Percentiles rank a stretch among this genome's conserved stretches.
phyloP scores from a whole-genome alignment of 2,113 vertebrate species.

The Anarrhichthys ocellatus region DNA sequence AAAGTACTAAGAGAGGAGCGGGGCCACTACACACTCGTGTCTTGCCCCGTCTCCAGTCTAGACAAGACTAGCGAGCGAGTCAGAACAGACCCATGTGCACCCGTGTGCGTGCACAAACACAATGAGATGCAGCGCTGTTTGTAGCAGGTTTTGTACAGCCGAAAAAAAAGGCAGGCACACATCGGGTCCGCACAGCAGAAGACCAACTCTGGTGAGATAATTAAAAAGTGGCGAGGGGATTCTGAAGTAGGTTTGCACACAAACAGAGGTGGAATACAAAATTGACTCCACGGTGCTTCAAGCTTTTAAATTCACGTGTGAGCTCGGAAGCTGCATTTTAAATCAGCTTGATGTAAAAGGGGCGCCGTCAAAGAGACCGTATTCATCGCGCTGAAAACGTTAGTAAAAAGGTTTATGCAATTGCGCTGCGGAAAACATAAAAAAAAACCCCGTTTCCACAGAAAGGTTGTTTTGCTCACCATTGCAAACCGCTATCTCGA shows the following conservation, averaged over 20 bases:
- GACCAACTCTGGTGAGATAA: conserved; percentile 69
- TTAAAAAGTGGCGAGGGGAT: conserved; percentile 64
- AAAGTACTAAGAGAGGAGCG: conserved; percentile 55
- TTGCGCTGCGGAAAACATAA: conserved; percentile 49
- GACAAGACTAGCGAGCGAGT: conserved; percentile 38
- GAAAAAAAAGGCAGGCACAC: conserved; percentile 44
- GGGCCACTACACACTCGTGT: conserved; percentile 42
- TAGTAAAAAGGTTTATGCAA: conserved; percentile 60
- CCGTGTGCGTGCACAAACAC: conserved; percentile 22
- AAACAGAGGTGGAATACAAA: conserved; percentile 56
- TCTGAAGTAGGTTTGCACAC: conserved; percentile 59
- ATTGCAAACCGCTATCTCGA: conserved; percentile 72
- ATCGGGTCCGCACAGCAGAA: conserved; percentile 54
- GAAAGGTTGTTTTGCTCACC: conserved; percentile 71
- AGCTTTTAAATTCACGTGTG: conserved; percentile 64
- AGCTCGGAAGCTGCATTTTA: conserved; percentile 63
- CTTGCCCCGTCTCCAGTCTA: conserved; percentile 56
- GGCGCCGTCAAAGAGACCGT: conserved; percentile 41
- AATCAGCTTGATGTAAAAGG: conserved; percentile 65
- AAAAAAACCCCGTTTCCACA: conserved; percentile 28
- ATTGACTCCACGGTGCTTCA: conserved; percentile 35
- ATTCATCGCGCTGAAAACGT: conserved; percentile 57
- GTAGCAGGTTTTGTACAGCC: conserved; percentile 40
- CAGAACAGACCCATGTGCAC: conserved; percentile 49
- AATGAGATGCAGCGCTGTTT: conserved; percentile 47